Base-by-base conservation (phyloP, 2,888 invertebrate genomes). In the Tipula lateralis region DNA sequence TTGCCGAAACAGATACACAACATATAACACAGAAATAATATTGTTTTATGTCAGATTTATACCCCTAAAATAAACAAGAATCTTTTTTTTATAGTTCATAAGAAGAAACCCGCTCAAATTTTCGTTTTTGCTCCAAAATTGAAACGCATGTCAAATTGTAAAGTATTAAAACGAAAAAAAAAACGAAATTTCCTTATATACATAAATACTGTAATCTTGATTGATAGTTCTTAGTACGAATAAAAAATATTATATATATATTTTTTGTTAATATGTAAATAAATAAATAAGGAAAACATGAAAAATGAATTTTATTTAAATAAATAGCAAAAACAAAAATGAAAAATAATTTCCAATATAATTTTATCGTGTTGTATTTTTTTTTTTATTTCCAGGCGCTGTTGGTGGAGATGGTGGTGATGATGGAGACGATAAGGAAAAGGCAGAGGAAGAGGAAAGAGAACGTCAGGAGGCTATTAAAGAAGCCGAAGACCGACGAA, bases 381-480 rank as follows among this genome's bases (percentile, higher is more conserved):
- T 6, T 82, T 81, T 34, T 6, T 84, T 24, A 36, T 36, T 34
- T 90, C 2, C 91, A 96, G 96, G 96, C 90, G 96, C 96, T 90
- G 96, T 96, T 87, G 97, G 96, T 89, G 96, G 96, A 89, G 97
- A 96, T 89, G 96, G 96, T 89, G 96, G 96, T 86, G 96, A 96
- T 89, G 96, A 96, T 92, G 96, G 95, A 90, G 96, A 96, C 89
- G 98, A 98, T 91, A 97, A 97, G 93, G 98, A 97, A 92, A 97
- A 97, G 94, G 97, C 98, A 92, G 98, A 98, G 91, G 99, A 99
- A 92, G 97, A 97, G 89, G 98, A 98, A 93, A 95, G 98, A 90
- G 99, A 99, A 91, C 94, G 99, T 89, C 95, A 97, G 91, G 99
- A 99, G 91, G 99, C 99, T 89, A 97, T 99, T 91, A 93, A 95